Base-by-base conservation (phyloP, 2,888 invertebrate genomes). In the Drosophila silvestris region DNA sequence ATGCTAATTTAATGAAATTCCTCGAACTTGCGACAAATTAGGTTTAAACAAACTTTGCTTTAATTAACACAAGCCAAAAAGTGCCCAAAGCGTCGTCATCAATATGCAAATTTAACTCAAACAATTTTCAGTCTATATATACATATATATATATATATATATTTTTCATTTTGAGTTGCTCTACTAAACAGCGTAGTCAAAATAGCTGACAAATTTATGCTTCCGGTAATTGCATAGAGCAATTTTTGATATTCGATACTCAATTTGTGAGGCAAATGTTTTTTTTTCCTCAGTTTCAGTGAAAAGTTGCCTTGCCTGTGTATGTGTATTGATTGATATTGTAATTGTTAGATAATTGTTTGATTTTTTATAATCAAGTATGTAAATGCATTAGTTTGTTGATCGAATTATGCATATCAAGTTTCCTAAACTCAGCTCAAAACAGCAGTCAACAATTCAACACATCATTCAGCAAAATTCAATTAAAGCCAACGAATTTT, bases 41-140 rank as follows among this genome's bases (percentile, higher is more conserved):
- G 64, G 39, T 78, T 76, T 53, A 71, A 58, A n/a, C 72, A 59
- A 78, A 78, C 66, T 78, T 80, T 71, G 77, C 19, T 51, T 77
- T 70, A 80, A 77, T 77, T 77, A 75, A 56, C 65, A 63, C 53
- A 61, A 59, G 51, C 32, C 37, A 50, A 53, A 51, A 53, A 62
- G 35, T 35, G 30, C 33, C 56, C 30, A 32, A 50, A 41, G 53
- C 51, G 57, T 30, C 60, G 57, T 80, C 76, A 80, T 66, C 70
- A 77, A 80, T 60, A 77, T 77, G 77, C 77, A 80, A 80, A 77
- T 77, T 70, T 28, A 5, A 28, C 47, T 52, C 56, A 63, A 68
- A 53, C 67, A 60, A 39, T 54, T 64, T 65, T 35, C 60, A 26
- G 22, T 26, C 39, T 19, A 37, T 69, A 26, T 56, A 28, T 28